Percentiles rank a stretch among this genome's conserved stretches.
phyloP scores from a whole-genome alignment of 2,888 invertebrate species.

The Unio delphinus region DNA sequence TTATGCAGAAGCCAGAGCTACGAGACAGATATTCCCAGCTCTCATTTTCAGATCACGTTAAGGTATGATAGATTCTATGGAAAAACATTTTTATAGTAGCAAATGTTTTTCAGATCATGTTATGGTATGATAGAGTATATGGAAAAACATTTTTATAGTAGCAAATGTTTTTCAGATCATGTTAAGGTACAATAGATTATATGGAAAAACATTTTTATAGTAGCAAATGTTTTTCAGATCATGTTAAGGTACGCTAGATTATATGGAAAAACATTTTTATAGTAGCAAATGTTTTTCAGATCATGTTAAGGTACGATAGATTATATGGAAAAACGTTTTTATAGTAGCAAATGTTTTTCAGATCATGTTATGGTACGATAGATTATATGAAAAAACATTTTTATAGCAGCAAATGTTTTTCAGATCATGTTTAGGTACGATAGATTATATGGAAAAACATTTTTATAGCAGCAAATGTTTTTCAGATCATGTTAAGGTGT shows the following conservation, averaged over 20 bases:
- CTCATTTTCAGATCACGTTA: conserved; percentile 96
- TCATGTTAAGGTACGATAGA: conserved; percentile 85
- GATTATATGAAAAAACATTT: not conserved
- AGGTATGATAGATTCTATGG: conserved; percentile 75
- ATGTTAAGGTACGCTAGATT: conserved; percentile 83
- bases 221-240: conserved; percentile 84
- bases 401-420: conserved; percentile 75
- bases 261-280: not conserved
- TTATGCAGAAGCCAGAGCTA: conserved; percentile 86
- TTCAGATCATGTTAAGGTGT: conserved; percentile 94
- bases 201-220: not conserved
- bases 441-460: not conserved
- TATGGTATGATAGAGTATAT: conserved; percentile 77
- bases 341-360: conserved; percentile 77
- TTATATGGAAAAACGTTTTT: not conserved
- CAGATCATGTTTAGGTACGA: conserved; percentile 92
- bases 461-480: conserved; percentile 73
- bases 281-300: conserved; percentile 81
- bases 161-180: conserved; percentile 86
- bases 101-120: conserved; percentile 90
- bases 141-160: not conserved
- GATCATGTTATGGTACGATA: conserved; percentile 91
- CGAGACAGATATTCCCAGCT: conserved; percentile 95
- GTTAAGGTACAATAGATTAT: conserved; percentile 81
- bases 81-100: not conserved